Percentiles rank a stretch among this genome's conserved stretches.
phyloP scores from a whole-genome alignment of 2,113 vertebrate genomes.

The Petaurus breviceps region DNA sequence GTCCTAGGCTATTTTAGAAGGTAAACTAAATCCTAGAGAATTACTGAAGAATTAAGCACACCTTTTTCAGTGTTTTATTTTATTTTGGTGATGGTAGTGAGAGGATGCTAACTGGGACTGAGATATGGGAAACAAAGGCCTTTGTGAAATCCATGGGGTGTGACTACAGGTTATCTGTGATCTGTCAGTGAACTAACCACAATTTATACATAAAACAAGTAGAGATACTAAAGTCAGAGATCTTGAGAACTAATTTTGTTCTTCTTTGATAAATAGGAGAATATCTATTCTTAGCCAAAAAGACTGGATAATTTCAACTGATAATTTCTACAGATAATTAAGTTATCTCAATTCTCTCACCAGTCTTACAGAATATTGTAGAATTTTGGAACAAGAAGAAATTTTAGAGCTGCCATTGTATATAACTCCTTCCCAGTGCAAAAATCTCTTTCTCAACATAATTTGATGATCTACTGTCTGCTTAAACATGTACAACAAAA shows the following conservation, averaged over 20 bases:
- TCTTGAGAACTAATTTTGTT: not conserved
- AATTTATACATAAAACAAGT: not conserved
- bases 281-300: not conserved
- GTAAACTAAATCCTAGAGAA: not conserved
- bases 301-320: not conserved
- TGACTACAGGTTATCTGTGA: not conserved
- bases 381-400: not conserved
- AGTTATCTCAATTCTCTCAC: not conserved
- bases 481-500: not conserved
- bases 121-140: not conserved
- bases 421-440: not conserved
- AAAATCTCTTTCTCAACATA: not conserved
- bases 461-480: not conserved
- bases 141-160: not conserved
- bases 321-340: not conserved
- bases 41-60: not conserved
- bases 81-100: not conserved
- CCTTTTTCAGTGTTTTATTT: not conserved
- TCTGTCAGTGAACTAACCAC: not conserved
- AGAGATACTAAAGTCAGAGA: not conserved
- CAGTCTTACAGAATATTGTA: not conserved
- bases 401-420: not conserved
- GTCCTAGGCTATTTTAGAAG: not conserved
- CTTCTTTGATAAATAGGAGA: not conserved
- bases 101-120: not conserved